Conservation (phyloP, 2,113 vertebrate species). For the Grus americana region DNA sequence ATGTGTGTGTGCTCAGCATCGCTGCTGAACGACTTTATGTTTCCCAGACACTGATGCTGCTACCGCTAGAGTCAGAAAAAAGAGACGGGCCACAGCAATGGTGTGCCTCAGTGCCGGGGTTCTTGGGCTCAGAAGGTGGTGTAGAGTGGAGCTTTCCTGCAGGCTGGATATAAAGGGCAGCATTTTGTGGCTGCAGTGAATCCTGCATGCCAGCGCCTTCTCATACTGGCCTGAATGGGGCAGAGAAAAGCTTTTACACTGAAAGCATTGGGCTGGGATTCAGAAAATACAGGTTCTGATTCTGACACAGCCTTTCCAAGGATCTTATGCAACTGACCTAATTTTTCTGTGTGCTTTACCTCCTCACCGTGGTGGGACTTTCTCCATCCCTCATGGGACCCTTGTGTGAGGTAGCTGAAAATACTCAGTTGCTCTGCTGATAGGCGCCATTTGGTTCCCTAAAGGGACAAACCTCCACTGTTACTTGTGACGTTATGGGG, state of each 20-base stretch:
- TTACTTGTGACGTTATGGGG: background rate
- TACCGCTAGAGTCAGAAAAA: background rate
- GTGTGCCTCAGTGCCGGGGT: background rate
- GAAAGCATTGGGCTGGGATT: background rate
- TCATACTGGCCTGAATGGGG: background rate
- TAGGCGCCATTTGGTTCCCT: background rate
- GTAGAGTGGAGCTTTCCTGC: background rate
- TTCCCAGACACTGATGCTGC: background rate
- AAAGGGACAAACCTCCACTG: background rate
- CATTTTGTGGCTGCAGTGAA: background rate
- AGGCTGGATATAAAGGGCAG: background rate
- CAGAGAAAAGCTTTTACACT: background rate
- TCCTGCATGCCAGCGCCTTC: background rate
- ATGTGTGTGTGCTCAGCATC: accelerated
- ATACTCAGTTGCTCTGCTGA: background rate
- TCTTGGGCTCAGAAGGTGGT: background rate
- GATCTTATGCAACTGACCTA: background rate
- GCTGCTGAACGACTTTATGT: background rate
- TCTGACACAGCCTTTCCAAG: background rate
- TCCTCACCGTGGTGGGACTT: background rate
- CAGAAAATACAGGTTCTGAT: background rate
- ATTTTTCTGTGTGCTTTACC: background rate
- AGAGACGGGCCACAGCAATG: background rate
- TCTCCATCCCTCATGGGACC: background rate
- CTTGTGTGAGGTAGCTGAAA: background rate